These are phyloP conservation scores for Salarias fasciatus DNA, from an alignment of 2,797 vertebrate species.

Conservation along the genomic window DNA sequence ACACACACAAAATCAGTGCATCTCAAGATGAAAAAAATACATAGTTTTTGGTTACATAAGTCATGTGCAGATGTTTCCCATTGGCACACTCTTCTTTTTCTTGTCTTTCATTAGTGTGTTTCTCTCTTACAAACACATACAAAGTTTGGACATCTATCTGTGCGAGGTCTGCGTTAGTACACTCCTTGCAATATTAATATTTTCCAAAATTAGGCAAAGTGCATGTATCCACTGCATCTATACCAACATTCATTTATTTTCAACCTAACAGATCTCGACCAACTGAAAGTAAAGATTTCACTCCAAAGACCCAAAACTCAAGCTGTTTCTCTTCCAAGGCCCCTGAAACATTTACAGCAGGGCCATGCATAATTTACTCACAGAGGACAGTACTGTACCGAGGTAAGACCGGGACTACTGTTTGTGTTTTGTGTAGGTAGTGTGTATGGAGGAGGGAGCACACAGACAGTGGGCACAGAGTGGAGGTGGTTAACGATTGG, in stretches of 20 bases:
- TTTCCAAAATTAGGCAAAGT: too few relatives aligned
- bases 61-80: slow-evolving; percentile 71
- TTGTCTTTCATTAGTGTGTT: slow-evolving; percentile 37
- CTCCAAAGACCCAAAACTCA: not conserved
- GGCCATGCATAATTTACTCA: slow-evolving; percentile 71
- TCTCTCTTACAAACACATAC: slow-evolving; percentile 1
- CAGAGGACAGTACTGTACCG: slow-evolving; percentile 28
- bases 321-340: not conserved
- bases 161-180: too few relatives aligned
- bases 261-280: too few relatives aligned
- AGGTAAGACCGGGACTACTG: slow-evolving; percentile 20
- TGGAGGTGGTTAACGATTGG: slow-evolving; percentile 25
- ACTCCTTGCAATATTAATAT: too few relatives aligned
- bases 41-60: too few relatives aligned
- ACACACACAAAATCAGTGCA: too few relatives aligned
- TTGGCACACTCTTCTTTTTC: slow-evolving; percentile 45
- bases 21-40: too few relatives aligned
- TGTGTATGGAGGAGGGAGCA: slow-evolving; percentile 23
- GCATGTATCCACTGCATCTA: too few relatives aligned
- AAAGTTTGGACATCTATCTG: not conserved
- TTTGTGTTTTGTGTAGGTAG: slow-evolving; percentile 34
- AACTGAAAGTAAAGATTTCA: not conserved
- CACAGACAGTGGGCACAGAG: slow-evolving; percentile 27
- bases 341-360: slow-evolving; percentile 75
- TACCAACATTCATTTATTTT: too few relatives aligned